A percentile compares a stretch with the other conserved stretches of the same genome.
These are phyloP conservation scores for Ferrisia virgata DNA, from an alignment of 2,888 invertebrate genomes.

Conservation along the genomic window DNA sequence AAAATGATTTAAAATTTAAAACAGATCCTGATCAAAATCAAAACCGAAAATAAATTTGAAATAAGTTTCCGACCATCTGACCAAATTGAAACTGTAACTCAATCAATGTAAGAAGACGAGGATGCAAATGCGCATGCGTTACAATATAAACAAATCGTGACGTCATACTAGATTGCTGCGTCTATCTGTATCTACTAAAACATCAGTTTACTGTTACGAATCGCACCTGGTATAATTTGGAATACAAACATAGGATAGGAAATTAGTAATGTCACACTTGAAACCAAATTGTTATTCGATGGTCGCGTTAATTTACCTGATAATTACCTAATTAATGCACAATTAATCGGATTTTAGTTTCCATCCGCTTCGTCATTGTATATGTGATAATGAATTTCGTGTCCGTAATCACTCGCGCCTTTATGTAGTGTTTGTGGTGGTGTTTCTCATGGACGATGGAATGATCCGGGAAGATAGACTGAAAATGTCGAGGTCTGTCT, in stretches of 20 bases:
- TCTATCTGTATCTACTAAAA: background rate
- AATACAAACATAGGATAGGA: background rate
- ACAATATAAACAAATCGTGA: background rate
- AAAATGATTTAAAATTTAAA: too few species aligned
- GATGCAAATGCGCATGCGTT: too few species aligned
- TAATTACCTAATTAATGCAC: background rate
- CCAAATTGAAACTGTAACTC: too few species aligned
- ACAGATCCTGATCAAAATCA: too few species aligned
- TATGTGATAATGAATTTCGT: background rate
- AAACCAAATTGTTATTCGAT: background rate
- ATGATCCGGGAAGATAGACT: conserved; percentile 46
- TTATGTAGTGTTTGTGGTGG: conserved; percentile 25
- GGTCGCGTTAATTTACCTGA: background rate
- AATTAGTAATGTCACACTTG: conserved; percentile 1
- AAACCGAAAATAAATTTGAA: too few species aligned
- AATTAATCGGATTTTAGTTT: background rate
- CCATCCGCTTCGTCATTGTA: background rate
- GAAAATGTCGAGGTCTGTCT: conserved; percentile 69
- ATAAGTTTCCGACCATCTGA: too few species aligned
- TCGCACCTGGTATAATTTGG: background rate
- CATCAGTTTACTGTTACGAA: background rate
- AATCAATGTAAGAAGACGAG: too few species aligned
- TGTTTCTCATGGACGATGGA: conserved; percentile 42
- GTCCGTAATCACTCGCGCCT: background rate
- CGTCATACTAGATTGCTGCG: background rate